Base-by-base conservation (phyloP, 2,888 invertebrate genomes). In the Temnothorax rugatulus region DNA sequence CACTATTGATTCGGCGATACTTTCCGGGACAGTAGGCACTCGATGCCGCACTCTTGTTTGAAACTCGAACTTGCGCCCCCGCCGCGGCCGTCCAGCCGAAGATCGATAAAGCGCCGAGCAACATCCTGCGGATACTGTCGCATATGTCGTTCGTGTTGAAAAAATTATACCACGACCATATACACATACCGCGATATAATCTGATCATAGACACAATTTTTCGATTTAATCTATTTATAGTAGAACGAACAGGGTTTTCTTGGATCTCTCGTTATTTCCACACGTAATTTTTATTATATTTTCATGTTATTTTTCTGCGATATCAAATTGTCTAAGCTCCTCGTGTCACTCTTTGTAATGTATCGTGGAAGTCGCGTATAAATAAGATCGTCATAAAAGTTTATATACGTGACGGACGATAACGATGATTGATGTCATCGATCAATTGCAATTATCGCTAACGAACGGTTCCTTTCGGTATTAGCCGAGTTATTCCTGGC, bases 51-150 rank as follows among this genome's bases (percentile, higher is more conserved):
- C 81, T 83, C 85, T 83, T 76, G 86, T 88, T 88, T 82, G 84
- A 83, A 85, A 77, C 84, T 87, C 82, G 86, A 86, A 87, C 82
- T 77, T 82, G 75, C 84, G 69, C 83, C 81, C 68, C 54, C 47
- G 84, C 44, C 81, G 71, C 54, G 41, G 84, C 44, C 81, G 71
- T 66, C 71, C 54, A 38, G 82, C 61, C 34, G 21, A 77, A 84
- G 86, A 88, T 88, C 88, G 81, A 88, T 88, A 88, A 63, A 83
- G 84, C 50, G 71, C 25, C 15, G 61, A 63, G 73, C 61, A 74
- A 74, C 68, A 38, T 74, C 79, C 68, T 18, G 74, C n/a, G 76
- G 66, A 68, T 59, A 82, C 52, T 63, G 73, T 84, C 52, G 84
- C 82, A 50, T 77, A 54, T 76, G 66, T 64, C 68, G 7, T 21